phyloP scores from a whole-genome alignment of 2,113 vertebrate genomes.

The Pipra filicauda region DNA sequence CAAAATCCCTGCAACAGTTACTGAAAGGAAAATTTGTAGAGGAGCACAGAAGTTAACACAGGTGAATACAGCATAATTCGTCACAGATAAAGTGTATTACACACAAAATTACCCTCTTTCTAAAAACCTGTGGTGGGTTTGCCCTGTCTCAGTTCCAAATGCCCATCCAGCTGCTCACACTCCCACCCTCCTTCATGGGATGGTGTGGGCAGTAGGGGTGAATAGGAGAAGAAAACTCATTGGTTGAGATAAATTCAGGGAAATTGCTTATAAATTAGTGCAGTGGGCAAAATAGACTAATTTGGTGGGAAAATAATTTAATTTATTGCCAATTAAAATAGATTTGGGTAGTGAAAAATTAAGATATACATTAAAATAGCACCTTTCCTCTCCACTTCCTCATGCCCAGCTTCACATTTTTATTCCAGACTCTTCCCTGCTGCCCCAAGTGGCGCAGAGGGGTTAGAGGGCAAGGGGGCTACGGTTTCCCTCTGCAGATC shows the following conservation, averaged over 20 bases:
- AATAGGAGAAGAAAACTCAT: not conserved
- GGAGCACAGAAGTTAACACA: not conserved
- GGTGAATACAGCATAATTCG: not conserved
- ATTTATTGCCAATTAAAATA: not conserved
- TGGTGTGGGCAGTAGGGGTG: not conserved
- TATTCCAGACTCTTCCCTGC: not conserved
- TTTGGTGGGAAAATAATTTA: not conserved
- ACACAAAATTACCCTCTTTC: not conserved
- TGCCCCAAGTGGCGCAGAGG: accelerated
- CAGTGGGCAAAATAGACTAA: accelerated
- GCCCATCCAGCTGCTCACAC: not conserved
- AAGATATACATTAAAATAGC: not conserved
- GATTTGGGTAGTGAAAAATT: not conserved
- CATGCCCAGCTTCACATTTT: not conserved
- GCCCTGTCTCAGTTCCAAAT: not conserved
- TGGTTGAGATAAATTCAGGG: not conserved
- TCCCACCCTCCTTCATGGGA: not conserved
- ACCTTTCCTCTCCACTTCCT: not conserved
- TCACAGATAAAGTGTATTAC: not conserved
- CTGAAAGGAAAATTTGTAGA: not conserved
- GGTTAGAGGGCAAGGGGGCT: accelerated
- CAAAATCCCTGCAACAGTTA: not conserved
- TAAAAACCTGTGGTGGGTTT: not conserved
- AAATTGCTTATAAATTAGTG: not conserved
- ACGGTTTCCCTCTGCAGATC: not conserved